These are phyloP conservation scores for Dorcus hopei DNA, from an alignment of 2,888 invertebrate species.

Conservation along the genomic window DNA sequence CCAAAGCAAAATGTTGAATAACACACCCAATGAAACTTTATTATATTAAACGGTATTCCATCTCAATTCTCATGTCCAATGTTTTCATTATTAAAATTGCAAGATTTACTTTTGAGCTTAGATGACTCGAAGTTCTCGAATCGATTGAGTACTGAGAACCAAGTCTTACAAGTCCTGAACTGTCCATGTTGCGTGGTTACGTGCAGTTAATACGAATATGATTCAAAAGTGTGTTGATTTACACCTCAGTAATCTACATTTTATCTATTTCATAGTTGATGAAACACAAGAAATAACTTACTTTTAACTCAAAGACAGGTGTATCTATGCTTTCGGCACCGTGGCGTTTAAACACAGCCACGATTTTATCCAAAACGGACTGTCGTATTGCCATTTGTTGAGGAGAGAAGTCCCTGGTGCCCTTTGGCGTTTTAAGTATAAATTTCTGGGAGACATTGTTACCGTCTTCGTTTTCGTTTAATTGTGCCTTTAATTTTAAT, in stretches of 20 bases:
- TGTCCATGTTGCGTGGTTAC: too few relatives aligned
- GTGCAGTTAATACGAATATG: neutral
- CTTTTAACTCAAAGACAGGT: conserved; percentile 95
- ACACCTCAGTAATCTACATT: too few relatives aligned
- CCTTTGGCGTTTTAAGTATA: conserved; percentile 85
- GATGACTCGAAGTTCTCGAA: too few relatives aligned
- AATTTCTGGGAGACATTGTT: conserved; percentile 67
- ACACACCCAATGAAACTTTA: too few relatives aligned
- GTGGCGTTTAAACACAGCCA: conserved; percentile 88
- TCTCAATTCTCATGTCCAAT: too few relatives aligned
- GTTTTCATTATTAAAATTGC: too few relatives aligned
- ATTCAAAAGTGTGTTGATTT: neutral
- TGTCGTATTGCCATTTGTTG: conserved; percentile 93
- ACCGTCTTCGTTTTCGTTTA: conserved; percentile 61
- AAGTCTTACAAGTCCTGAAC: too few relatives aligned
- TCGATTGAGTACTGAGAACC: too few relatives aligned
- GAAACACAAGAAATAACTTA: conserved; percentile 42
- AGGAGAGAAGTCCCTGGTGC: conserved; percentile 92
- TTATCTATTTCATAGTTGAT: neutral
- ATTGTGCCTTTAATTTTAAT: conserved; percentile 73
- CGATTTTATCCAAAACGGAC: conserved; percentile 80
- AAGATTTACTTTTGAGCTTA: too few relatives aligned
- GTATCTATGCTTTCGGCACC: conserved; percentile 99
- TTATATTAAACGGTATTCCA: too few relatives aligned
- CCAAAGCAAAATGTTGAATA: too few relatives aligned